Conservation (phyloP, 2,888 invertebrate genomes). For the Callyntrura guangdongensis region DNA sequence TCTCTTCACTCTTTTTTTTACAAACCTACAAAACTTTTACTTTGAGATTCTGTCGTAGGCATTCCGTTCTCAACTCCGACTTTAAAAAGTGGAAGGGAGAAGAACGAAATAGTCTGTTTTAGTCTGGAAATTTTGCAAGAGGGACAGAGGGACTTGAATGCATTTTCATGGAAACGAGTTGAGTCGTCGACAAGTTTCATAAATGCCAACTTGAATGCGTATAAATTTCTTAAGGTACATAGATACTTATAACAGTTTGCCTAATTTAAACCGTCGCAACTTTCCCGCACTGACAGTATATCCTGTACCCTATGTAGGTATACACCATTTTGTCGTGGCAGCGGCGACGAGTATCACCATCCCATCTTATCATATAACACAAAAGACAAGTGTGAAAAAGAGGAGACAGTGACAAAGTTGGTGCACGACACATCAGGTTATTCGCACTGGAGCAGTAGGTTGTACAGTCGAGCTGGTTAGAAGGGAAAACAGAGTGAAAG, state of each 20-base stretch:
- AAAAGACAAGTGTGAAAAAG: conserved; percentile 55
- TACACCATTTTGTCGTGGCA: neutral
- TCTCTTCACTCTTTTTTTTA: conserved; percentile 39
- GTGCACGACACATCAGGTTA: conserved; percentile 50
- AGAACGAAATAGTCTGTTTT: conserved; percentile 8
- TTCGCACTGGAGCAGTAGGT: conserved; percentile 33
- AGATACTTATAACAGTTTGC: neutral
- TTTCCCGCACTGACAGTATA: neutral
- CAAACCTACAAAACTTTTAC: conserved; percentile 49
- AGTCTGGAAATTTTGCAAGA: conserved; percentile 16
- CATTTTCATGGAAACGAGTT: conserved; percentile 57
- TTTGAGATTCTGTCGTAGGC: conserved; percentile 10
- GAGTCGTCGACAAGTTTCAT: conserved; percentile 56
- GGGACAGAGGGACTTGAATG: conserved; percentile 60
- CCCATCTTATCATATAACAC: conserved; percentile 17
- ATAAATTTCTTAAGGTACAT: conserved; percentile 33
- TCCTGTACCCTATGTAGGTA: neutral
- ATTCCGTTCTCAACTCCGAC: conserved; percentile 14
- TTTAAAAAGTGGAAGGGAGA: neutral
- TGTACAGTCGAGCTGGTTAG: neutral
- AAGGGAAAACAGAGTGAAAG: neutral
- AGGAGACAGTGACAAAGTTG: conserved; percentile 59
- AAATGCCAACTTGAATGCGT: conserved; percentile 58
- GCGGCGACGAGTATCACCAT: neutral
- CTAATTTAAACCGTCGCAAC: neutral